phyloP scores from a whole-genome alignment of 1,140 invertebrate genomes.

The Rhizoglyphus robini region DNA sequence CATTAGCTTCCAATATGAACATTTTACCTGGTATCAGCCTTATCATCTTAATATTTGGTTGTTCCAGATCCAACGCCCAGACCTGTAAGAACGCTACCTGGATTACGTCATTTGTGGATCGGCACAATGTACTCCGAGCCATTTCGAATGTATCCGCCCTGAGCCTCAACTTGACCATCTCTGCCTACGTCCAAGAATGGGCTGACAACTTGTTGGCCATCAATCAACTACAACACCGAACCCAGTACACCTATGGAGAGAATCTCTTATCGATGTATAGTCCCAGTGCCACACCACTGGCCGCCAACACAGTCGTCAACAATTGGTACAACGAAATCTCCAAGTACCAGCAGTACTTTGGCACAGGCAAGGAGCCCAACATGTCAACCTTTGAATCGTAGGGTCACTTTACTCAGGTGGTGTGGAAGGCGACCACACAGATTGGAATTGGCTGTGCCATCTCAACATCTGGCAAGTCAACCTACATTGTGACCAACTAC shows the following conservation, averaged over 20 bases:
- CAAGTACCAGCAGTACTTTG: slow-evolving; percentile 32
- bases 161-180: slow-evolving; percentile 29
- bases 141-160: slow-evolving; percentile 52
- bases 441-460: slow-evolving; percentile 44
- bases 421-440: slow-evolving; percentile 11
- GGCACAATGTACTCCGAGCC: too few species aligned
- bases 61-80: too few species aligned
- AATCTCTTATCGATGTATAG: slow-evolving; percentile 41
- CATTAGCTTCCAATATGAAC: too few species aligned
- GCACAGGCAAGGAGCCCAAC: not conserved
- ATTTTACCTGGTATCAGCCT: too few species aligned
- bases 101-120: too few species aligned
- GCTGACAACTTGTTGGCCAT: slow-evolving; percentile 37
- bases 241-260: slow-evolving; percentile 46
- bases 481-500: slow-evolving; percentile 27
- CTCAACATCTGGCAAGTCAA: not conserved
- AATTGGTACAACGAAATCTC: slow-evolving; percentile 32
- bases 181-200: not conserved
- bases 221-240: not conserved
- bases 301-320: slow-evolving; percentile 20
- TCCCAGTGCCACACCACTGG: not conserved
- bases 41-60: too few species aligned
- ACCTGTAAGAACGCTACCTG: too few species aligned
- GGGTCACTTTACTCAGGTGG: slow-evolving; percentile 20
- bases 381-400: not conserved